Conservation (phyloP, 1,140 invertebrate genomes). For the Drosophila sucinea region DNA sequence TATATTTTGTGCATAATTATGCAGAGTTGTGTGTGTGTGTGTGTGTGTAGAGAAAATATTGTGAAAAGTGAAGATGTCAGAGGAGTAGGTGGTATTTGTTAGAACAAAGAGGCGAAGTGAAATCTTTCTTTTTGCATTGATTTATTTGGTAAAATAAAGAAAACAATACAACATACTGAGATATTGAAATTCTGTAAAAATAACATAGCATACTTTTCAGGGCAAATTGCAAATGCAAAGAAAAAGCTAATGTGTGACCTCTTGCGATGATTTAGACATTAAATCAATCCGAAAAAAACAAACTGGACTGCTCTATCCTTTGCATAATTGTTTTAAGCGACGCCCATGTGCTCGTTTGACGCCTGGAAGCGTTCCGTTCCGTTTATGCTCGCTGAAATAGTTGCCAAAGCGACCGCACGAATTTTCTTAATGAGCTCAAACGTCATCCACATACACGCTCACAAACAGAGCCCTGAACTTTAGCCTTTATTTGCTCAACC, state of each 20-base stretch:
- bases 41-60: slow-evolving; percentile 28
- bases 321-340: neutral
- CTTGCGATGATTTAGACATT: too few relatives aligned
- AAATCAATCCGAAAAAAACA: too few relatives aligned
- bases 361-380: slow-evolving; percentile 1
- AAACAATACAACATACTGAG: too few relatives aligned
- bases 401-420: slow-evolving; percentile 69
- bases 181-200: neutral
- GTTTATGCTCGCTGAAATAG: slow-evolving; percentile 49
- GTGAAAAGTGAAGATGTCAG: slow-evolving; percentile 15
- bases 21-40: slow-evolving; percentile 57
- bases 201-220: neutral
- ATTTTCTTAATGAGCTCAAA: slow-evolving; percentile 73
- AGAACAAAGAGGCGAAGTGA: neutral
- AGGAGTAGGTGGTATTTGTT: neutral
- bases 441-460: slow-evolving; percentile 42
- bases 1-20: slow-evolving; percentile 68
- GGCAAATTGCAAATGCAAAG: too few relatives aligned
- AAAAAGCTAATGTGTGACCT: too few relatives aligned
- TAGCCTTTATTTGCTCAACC: slow-evolving; percentile 49
- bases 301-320: too few relatives aligned
- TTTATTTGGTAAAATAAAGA: too few relatives aligned
- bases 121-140: too few relatives aligned
- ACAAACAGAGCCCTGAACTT: slow-evolving; percentile 33
- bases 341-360: neutral